phyloP scores from a whole-genome alignment of 2,888 invertebrate genomes.

The Epinotia ramella region DNA sequence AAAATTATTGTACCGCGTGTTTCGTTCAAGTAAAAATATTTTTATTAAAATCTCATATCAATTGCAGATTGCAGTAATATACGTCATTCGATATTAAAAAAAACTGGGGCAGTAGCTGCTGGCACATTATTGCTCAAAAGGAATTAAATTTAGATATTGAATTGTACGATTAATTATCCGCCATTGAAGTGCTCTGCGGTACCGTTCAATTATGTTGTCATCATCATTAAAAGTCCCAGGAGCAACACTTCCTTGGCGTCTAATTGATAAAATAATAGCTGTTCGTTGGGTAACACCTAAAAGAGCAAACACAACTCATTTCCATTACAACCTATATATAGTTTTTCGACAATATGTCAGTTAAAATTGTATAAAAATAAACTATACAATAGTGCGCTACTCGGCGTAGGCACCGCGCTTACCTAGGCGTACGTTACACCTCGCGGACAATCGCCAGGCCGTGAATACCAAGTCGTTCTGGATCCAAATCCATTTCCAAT shows the following conservation, averaged over 20 bases:
- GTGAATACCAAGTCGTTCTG: constrained; percentile 17
- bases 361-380: constrained; percentile 81
- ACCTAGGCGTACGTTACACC: constrained; percentile 50
- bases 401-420: constrained; percentile 59
- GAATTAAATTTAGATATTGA: constrained; percentile 17
- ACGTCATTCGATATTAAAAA: constrained; percentile 27
- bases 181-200: constrained; percentile 25
- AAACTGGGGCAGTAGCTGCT: constrained; percentile 37
- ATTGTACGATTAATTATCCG: constrained; percentile 21
- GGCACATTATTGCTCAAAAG: constrained; percentile 19
- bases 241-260: constrained; percentile 27
- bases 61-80: constrained; percentile 31
- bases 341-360: constrained; percentile 81
- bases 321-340: constrained; percentile 69
- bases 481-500: background rate
- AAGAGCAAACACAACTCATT: constrained; percentile 63
- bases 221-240: constrained; percentile 3
- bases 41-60: constrained; percentile 40
- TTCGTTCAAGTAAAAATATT: constrained; percentile 36
- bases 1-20: constrained; percentile 47
- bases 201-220: constrained; percentile 16
- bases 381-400: constrained; percentile 69
- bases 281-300: constrained; percentile 39
- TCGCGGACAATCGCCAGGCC: constrained; percentile 38
- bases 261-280: constrained; percentile 27